Conservation (phyloP, 2,888 invertebrate species). For the Erannis defoliaria region DNA sequence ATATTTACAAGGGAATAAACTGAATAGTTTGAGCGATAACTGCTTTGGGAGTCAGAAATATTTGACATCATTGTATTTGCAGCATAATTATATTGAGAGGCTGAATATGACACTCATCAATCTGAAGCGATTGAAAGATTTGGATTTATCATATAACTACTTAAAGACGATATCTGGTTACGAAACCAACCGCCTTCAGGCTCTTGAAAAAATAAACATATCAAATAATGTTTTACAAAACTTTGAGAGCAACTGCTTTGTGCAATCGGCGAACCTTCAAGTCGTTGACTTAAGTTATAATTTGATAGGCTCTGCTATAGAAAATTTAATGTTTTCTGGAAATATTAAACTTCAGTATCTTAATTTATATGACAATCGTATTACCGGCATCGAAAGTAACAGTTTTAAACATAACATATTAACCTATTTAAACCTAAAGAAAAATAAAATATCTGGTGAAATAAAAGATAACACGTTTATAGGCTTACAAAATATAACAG, state of each 20-base stretch:
- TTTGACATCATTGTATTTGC: slow-evolving; percentile 57
- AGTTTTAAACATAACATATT: slow-evolving; percentile 62
- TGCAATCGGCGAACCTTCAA: slow-evolving; percentile 58
- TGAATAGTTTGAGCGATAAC: slow-evolving; percentile 58
- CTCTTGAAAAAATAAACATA: slow-evolving; percentile 63
- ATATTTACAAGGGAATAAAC: slow-evolving; percentile 63
- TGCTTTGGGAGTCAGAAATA: slow-evolving; percentile 58
- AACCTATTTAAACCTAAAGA: slow-evolving; percentile 61
- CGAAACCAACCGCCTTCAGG: slow-evolving; percentile 62
- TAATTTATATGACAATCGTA: slow-evolving; percentile 64
- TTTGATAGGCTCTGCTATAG: slow-evolving; percentile 59
- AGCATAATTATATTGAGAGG: slow-evolving; percentile 60
- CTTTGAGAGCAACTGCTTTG: slow-evolving; percentile 69
- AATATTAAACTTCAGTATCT: slow-evolving; percentile 62
- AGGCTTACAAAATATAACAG: slow-evolving; percentile 60
- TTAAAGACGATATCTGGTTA: slow-evolving; percentile 60
- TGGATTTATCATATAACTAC: slow-evolving; percentile 67
- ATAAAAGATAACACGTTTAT: slow-evolving; percentile 61
- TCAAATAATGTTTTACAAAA: slow-evolving; percentile 66
- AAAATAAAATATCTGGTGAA: slow-evolving; percentile 63
- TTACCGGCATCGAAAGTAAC: slow-evolving; percentile 61
- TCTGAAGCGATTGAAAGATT: slow-evolving; percentile 57
- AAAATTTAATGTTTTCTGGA: slow-evolving; percentile 63
- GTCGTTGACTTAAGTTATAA: slow-evolving; percentile 69
- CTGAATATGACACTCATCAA: slow-evolving; percentile 64